Base-by-base conservation (phyloP, 1,140 invertebrate species). In the Drosophila guanche region DNA sequence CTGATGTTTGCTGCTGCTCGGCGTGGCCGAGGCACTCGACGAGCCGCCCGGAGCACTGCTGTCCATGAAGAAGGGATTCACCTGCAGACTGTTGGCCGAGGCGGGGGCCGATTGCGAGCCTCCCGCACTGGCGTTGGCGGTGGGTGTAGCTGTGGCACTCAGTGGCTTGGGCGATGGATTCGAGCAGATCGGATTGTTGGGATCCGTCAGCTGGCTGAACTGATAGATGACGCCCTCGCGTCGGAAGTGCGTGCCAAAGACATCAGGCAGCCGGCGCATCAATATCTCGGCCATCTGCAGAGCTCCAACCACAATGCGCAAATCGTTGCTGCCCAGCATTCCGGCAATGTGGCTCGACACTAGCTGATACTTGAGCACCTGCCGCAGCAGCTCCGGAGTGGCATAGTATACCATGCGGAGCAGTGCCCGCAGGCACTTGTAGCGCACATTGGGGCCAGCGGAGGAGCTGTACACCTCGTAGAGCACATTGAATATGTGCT, bases 391-490 rank as follows among this genome's bases (percentile, higher is more conserved):
- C 84, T 97, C 95, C 5, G 97, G 94, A 69, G 95, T 95, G 3
- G 98, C 96, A 92, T 98, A 99, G 92, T 97, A 98, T 1, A 99
- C 97, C 96, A 99, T 99, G 52, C 98, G 94, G 12, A 99, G 93
- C 20, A 99, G 93, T n/a, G 98, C 98, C 89, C 97, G 95, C 23
- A 99, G 94, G 91, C 98, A 99, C 92, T 98, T 98, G 92, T 98
- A 98, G 80, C 98, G 95, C 10, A 99, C 97, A 55, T 98, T 97
- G n/a, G 98, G 98, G 5, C 98, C 98, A 56, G 98, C 98, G 22
- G 97, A 98, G 71, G 97, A 98, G 89, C 97, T 98, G 92, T 99
- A 99, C 22, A 99, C 98, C 93, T 99, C 98, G 92, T 98, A 98
- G 14, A 99, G 93, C 16, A 97, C 95, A 43, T 96, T 96, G 92